These are phyloP conservation scores for Crenuchus spilurus DNA, from an alignment of 2,797 vertebrate genomes.

Conservation along the genomic window DNA sequence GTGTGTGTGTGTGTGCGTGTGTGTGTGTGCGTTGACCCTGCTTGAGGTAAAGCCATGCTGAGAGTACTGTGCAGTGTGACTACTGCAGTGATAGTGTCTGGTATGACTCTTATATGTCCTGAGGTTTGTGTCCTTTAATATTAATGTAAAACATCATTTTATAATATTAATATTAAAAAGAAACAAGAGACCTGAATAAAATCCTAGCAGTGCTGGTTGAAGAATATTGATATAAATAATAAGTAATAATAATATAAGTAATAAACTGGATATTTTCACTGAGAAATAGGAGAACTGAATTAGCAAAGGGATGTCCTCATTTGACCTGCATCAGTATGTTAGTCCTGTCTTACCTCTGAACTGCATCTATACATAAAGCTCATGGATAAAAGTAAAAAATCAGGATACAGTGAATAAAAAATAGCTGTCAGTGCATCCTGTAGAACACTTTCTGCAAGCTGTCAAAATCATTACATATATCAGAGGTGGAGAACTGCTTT, in stretches of 20 bases:
- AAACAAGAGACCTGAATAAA: not conserved
- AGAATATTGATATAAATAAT: not conserved
- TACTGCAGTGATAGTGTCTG: conserved; percentile 9
- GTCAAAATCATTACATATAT: too few relatives aligned
- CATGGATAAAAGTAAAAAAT: too few relatives aligned
- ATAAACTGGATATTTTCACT: not conserved
- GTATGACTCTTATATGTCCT: conserved; percentile 13
- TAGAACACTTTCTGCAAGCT: too few relatives aligned
- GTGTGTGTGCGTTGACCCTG: not conserved
- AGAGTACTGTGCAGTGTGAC: conserved; percentile 22
- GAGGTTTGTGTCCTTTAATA: not conserved
- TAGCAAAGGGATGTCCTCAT: not conserved
- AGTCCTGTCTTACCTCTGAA: not conserved
- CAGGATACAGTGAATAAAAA: too few relatives aligned
- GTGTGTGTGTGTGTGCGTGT: conserved; percentile 1
- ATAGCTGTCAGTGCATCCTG: too few relatives aligned
- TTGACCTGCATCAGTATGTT: not conserved
- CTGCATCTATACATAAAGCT: not conserved
- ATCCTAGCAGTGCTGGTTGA: not conserved
- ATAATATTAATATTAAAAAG: not conserved
- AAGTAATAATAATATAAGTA: too few relatives aligned
- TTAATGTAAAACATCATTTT: not conserved
- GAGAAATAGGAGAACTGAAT: not conserved
- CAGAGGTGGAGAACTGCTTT: too few relatives aligned
- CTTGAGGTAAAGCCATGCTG: conserved; percentile 33